Evolutionary conservation across 35 echinoderm and acorn worm genomes (phyloP).

Genomic region (Eucidaris tribuloides): DNA sequence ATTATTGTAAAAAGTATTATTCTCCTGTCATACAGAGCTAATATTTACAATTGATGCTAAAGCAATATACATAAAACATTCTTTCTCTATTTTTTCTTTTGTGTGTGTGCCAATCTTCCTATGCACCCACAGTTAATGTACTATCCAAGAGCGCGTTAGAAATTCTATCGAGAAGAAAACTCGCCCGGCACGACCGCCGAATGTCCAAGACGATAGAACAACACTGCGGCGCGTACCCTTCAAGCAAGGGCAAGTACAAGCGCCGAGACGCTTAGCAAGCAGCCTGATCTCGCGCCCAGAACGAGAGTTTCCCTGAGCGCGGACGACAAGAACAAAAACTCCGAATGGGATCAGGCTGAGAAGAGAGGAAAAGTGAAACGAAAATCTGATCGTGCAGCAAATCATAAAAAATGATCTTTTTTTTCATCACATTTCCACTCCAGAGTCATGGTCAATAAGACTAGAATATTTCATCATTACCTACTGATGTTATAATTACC

Average conservation of each 20-base stretch:
- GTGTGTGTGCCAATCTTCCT: not conserved
- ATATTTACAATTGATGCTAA: too few species aligned
- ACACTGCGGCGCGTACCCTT: slow-evolving; percentile 85
- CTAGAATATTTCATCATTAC: too few species aligned
- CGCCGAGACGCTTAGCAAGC: slow-evolving; percentile 96
- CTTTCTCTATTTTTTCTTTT: not conserved
- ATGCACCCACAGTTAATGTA: slow-evolving; percentile 73
- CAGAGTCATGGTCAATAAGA: too few species aligned
- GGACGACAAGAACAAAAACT: slow-evolving; percentile 76
- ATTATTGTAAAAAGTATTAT: too few species aligned
- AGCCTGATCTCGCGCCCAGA: slow-evolving; percentile 91
- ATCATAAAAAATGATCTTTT: not conserved
- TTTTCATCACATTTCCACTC: too few species aligned
- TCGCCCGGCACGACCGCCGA: slow-evolving; percentile 92
- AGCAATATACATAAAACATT: too few species aligned
- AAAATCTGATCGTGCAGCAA: slow-evolving; percentile 15
- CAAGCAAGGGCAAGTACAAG: slow-evolving; percentile 99
- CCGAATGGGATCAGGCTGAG: slow-evolving; percentile 98
- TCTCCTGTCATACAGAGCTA: too few species aligned
- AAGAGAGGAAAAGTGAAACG: slow-evolving; percentile 89
- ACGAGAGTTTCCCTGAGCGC: slow-evolving; percentile 73
- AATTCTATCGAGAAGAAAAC: slow-evolving; percentile 96
- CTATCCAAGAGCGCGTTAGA: slow-evolving; percentile 96
- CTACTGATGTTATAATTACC: too few species aligned
- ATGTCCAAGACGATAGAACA: slow-evolving; percentile 99